Conservation (phyloP, 2,888 invertebrate species). For the Pseudococcus longispinus region DNA sequence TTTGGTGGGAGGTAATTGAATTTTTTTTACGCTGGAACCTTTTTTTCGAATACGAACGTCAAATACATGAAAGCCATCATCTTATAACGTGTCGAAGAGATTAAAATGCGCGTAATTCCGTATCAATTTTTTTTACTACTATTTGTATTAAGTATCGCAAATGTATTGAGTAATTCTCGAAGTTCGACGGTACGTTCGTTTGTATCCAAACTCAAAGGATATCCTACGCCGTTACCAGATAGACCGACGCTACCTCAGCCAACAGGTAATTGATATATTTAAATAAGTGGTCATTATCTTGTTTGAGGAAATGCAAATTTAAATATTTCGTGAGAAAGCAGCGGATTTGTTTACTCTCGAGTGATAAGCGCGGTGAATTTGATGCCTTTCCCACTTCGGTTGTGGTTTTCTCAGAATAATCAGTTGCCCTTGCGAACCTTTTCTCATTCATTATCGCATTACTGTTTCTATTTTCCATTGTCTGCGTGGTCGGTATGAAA, state of each 20-base stretch:
- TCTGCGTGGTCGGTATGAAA: not conserved
- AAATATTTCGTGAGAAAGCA: not conserved
- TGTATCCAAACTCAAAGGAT: not conserved
- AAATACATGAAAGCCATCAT: not conserved
- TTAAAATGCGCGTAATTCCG: not conserved
- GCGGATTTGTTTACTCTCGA: not conserved
- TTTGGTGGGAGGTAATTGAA: conserved; percentile 28
- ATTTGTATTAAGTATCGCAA: not conserved
- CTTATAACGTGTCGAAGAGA: not conserved
- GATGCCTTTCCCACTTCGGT: not conserved
- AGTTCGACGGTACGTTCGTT: not conserved
- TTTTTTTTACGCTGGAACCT: conserved; percentile 20
- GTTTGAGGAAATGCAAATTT: not conserved
- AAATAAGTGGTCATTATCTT: not conserved
- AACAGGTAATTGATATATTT: not conserved
- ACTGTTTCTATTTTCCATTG: not conserved
- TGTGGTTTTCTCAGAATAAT: not conserved
- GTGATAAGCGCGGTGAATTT: not conserved
- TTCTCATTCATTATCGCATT: not conserved
- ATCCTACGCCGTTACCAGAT: not conserved
- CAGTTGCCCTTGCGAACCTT: conserved; percentile 7
- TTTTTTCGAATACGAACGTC: not conserved
- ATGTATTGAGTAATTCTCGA: not conserved
- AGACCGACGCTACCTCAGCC: not conserved
- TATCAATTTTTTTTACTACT: not conserved